Conservation (phyloP, 1,140 invertebrate genomes). For the Nephila pilipes region DNA sequence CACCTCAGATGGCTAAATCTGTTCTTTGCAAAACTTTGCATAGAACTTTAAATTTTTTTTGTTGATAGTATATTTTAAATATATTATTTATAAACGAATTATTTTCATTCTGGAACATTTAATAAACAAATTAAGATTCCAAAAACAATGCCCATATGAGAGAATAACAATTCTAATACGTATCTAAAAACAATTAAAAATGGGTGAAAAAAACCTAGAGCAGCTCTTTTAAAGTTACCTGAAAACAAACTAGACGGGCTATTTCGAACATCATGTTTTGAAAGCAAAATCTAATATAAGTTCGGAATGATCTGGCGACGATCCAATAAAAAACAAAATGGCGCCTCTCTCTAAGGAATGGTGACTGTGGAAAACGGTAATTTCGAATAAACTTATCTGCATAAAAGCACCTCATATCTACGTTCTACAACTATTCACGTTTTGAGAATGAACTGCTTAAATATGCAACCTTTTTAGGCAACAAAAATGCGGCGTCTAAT, state of each 20-base stretch:
- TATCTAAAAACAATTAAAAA: neutral
- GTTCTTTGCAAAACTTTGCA: no score
- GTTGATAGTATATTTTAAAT: no score
- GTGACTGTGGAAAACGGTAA: neutral
- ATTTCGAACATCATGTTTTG: constrained; percentile 17
- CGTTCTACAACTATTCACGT: neutral
- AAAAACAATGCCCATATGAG: neutral
- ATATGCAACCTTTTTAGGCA: constrained; percentile 12
- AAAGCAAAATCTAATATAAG: constrained; percentile 37
- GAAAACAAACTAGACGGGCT: neutral
- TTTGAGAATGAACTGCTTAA: neutral
- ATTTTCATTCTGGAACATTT: neutral
- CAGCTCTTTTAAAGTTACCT: neutral
- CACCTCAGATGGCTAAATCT: no score
- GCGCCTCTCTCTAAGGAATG: neutral
- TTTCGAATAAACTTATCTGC: constrained; percentile 11
- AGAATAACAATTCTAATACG: neutral
- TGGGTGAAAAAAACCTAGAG: neutral
- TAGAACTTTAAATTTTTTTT: no score
- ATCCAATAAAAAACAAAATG: constrained; percentile 19
- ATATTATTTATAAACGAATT: no score
- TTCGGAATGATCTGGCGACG: constrained; percentile 10
- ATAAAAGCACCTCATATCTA: constrained; percentile 3
- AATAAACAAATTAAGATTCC: neutral
- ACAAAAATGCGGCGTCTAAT: neutral